Evolutionary conservation across 2,797 vertebrate genomes (phyloP).

Genomic region (Lepidocolaptes lacrymiger): DNA sequence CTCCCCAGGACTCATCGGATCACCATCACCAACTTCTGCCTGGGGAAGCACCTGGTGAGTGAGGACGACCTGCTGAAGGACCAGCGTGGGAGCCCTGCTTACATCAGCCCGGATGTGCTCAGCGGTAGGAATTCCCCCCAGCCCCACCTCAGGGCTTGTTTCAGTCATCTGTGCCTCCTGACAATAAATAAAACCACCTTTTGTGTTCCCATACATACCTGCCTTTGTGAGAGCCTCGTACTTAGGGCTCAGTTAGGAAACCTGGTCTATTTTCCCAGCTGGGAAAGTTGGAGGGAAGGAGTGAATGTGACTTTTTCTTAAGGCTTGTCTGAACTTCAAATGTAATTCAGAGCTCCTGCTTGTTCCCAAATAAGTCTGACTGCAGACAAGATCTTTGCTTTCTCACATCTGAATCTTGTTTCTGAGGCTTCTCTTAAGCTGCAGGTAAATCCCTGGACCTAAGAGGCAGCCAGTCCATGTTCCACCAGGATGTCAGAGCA

Average conservation of each 20-base stretch:
- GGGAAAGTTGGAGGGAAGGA: neutral
- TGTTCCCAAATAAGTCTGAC: neutral
- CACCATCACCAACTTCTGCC: conserved; percentile 99
- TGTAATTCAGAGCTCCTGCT: neutral
- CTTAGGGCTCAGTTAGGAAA: neutral
- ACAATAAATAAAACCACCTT: neutral
- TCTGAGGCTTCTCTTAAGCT: neutral
- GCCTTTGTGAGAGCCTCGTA: neutral
- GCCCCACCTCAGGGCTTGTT: fast-evolving
- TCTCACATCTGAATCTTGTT: neutral
- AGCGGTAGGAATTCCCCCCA: conserved; percentile 82
- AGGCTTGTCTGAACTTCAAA: neutral
- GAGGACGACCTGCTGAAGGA: conserved; percentile 98
- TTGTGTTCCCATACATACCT: neutral
- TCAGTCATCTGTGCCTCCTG: neutral
- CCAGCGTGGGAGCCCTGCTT: conserved; percentile 98
- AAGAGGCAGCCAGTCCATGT: neutral
- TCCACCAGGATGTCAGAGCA: neutral
- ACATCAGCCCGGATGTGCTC: conserved; percentile 97
- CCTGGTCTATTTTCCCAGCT: neutral
- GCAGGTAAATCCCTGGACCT: neutral
- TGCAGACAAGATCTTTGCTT: neutral
- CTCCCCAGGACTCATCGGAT: conserved; percentile 91
- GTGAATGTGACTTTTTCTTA: neutral
- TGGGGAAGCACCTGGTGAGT: conserved; percentile 97